Conservation (phyloP, 1,140 invertebrate genomes). For the Calliphora vicina region DNA sequence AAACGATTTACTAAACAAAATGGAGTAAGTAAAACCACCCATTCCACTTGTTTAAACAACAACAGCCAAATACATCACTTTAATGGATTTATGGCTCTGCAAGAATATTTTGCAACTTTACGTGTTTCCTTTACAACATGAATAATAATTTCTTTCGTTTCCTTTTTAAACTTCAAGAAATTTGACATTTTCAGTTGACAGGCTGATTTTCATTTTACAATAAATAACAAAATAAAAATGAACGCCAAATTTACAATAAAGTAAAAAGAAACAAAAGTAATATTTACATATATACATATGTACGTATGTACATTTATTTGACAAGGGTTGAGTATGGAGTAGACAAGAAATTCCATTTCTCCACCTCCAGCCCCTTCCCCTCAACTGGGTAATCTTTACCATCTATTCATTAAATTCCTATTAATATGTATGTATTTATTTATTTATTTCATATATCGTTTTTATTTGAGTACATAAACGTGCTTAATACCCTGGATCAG, state of each 20-base stretch:
- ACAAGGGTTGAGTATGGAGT: not conserved
- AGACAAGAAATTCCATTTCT: not conserved
- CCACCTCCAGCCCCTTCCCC: not conserved
- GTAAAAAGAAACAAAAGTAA: not conserved
- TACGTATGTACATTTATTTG: not conserved
- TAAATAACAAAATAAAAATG: not conserved
- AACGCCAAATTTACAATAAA: not conserved
- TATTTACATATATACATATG: not conserved
- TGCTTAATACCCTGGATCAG: constrained; percentile 6
- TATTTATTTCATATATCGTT: not conserved
- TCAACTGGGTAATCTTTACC: not conserved
- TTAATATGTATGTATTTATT: not conserved
- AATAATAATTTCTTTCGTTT: constrained; percentile 2
- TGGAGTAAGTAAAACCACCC: too few relatives aligned
- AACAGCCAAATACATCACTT: too few relatives aligned
- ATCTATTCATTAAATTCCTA: constrained; percentile 7
- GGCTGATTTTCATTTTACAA: not conserved
- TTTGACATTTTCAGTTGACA: constrained; percentile 23
- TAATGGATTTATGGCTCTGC: not conserved
- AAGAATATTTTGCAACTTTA: not conserved
- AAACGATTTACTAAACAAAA: too few relatives aligned
- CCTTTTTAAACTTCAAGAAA: not conserved
- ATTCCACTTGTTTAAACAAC: too few relatives aligned
- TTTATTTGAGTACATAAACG: not conserved
- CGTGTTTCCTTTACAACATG: not conserved